These are phyloP conservation scores for Lemur catta DNA, from an alignment of 2,797 vertebrate genomes.

Conservation along the genomic window DNA sequence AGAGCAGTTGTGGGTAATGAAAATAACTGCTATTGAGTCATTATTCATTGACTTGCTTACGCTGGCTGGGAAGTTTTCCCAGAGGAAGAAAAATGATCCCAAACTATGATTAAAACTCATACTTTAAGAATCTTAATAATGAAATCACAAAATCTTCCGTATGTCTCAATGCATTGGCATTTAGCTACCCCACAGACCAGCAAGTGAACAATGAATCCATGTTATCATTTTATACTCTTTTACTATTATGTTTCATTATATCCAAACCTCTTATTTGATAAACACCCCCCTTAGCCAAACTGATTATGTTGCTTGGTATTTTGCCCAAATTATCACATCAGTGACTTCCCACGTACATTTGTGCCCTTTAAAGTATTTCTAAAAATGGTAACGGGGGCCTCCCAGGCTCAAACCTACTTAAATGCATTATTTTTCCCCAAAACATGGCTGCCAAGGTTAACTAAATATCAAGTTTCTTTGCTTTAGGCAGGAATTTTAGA, in stretches of 20 bases:
- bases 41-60: constrained; percentile 42
- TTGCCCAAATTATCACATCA: not conserved
- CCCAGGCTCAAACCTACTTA: not conserved
- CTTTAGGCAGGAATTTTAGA: constrained; percentile 21
- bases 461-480: constrained; percentile 3
- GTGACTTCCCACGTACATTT: not conserved
- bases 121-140: constrained; percentile 60
- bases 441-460: not conserved
- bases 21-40: constrained; percentile 11
- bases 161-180: not conserved
- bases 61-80: constrained; percentile 47
- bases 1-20: not conserved
- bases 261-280: not conserved
- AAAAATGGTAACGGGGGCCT: not conserved
- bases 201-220: not conserved
- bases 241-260: not conserved
- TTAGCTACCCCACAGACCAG: not conserved
- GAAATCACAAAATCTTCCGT: constrained; percentile 12
- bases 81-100: constrained; percentile 45
- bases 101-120: constrained; percentile 51
- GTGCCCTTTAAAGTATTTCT: not conserved
- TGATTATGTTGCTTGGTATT: not conserved
- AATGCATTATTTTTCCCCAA: not conserved
- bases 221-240: not conserved
- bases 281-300: not conserved